These are phyloP conservation scores for Muraenolepis orangiensis DNA, from an alignment of 2,797 vertebrate genomes.

Conservation along the genomic window DNA sequence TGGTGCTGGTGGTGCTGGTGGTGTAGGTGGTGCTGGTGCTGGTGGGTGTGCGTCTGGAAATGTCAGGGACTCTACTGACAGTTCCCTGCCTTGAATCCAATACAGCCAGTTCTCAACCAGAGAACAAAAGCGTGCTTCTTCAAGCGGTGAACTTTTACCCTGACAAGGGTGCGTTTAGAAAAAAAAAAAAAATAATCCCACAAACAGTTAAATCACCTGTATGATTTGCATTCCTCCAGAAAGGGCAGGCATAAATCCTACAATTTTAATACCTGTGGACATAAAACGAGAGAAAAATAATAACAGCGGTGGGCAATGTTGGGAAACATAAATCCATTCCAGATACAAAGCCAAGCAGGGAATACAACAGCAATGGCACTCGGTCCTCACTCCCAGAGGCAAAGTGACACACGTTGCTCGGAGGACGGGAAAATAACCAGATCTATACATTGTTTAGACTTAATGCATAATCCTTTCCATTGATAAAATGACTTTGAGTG, in stretches of 20 bases:
- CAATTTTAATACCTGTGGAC: conserved; percentile 43
- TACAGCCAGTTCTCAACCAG: conserved; percentile 36
- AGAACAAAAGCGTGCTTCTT: conserved; percentile 69
- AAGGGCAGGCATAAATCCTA: conserved; percentile 19
- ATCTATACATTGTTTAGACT: conserved; percentile 75
- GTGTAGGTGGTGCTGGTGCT: not conserved
- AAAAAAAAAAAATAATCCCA: too few relatives aligned
- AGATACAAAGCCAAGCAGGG: conserved; percentile 47
- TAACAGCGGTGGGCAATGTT: conserved; percentile 30
- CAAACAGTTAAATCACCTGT: conserved; percentile 44
- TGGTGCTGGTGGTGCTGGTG: not conserved
- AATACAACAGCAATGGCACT: conserved; percentile 53
- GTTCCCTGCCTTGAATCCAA: conserved; percentile 49
- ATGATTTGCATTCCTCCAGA: conserved; percentile 38
- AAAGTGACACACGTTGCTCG: conserved; percentile 53
- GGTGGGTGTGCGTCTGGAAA: conserved; percentile 38
- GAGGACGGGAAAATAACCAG: conserved; percentile 68
- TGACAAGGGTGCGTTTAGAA: conserved; percentile 33
- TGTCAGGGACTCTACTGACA: conserved; percentile 44
- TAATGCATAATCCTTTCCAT: conserved; percentile 76
- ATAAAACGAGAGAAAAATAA: conserved; percentile 48
- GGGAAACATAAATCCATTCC: conserved; percentile 53
- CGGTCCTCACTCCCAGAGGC: conserved; percentile 54
- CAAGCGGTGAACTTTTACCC: conserved; percentile 61
- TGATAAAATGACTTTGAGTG: conserved; percentile 74